Evolutionary conservation across 2,888 invertebrate genomes (phyloP).

Genomic region (Drosophila hamatofila): DNA sequence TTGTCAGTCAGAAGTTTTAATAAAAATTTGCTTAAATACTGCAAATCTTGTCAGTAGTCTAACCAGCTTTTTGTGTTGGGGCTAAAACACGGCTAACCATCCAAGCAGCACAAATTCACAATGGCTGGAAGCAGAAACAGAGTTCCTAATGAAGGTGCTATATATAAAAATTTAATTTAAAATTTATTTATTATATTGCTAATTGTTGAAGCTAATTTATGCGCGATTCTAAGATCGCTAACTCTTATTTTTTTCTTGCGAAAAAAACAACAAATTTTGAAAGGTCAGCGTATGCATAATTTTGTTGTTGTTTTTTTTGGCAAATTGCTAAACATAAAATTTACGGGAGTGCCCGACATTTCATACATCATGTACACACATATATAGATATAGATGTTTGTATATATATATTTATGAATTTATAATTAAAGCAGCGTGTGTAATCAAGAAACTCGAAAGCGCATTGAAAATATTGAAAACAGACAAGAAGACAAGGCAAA

Average conservation of each 20-base stretch:
- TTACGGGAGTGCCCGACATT: conserved; percentile 62
- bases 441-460: conserved; percentile 54
- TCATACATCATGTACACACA: conserved; percentile 32
- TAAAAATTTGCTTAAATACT: neutral
- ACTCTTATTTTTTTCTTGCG: conserved; percentile 24
- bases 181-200: conserved; percentile 7
- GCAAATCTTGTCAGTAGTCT: neutral
- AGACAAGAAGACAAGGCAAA: conserved; percentile 1
- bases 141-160: conserved; percentile 4
- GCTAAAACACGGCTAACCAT: neutral
- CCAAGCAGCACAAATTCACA: neutral
- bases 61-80: neutral
- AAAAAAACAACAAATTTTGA: conserved; percentile 29
- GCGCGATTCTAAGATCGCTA: neutral
- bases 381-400: conserved; percentile 7
- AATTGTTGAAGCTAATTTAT: conserved; percentile 24
- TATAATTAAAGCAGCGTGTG: conserved; percentile 56
- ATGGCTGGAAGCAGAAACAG: neutral
- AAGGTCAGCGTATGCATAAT: conserved; percentile 68
- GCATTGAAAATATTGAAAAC: conserved; percentile 47
- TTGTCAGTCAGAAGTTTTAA: neutral
- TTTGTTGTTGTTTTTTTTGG: conserved; percentile 22
- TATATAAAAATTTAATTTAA: conserved; percentile 5
- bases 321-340: conserved; percentile 60
- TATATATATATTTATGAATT: conserved; percentile 30